Percentiles rank a stretch among this genome's conserved stretches.
Evolutionary conservation across 1,140 invertebrate species (phyloP).

Genomic region (Atta cephalotes): DNA sequence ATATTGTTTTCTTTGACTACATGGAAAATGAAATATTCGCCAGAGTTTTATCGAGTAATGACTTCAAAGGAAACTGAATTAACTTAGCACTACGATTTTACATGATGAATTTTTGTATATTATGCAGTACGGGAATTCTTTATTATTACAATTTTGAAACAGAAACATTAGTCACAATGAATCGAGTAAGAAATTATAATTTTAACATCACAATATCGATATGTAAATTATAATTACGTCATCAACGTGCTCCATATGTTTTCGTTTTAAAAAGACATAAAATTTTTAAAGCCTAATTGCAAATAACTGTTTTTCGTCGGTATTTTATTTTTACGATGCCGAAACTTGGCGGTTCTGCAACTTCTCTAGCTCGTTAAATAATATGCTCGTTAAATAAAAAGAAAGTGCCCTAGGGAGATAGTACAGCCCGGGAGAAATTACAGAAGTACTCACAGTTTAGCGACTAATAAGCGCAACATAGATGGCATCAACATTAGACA

Average conservation of each 20-base stretch:
- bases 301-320: background rate
- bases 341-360: conserved; percentile 25
- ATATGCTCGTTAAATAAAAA: conserved; percentile 43
- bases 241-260: background rate
- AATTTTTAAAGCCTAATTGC: background rate
- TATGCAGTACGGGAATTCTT: background rate
- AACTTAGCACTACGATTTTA: conserved; percentile 36
- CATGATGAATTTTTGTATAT: background rate
- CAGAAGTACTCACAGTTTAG: conserved; percentile 32
- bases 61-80: conserved; percentile 45
- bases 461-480: conserved; percentile 52
- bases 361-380: conserved; percentile 34
- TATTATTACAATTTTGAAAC: background rate
- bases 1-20: conserved; percentile 15
- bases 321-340: conserved; percentile 40
- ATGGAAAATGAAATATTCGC: conserved; percentile 15
- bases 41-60: background rate
- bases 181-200: background rate
- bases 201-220: background rate
- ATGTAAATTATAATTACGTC: conserved; percentile 44
- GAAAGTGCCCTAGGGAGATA: conserved; percentile 17
- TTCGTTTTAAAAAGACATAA: conserved; percentile 22
- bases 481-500: background rate
- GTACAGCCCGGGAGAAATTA: conserved; percentile 63
- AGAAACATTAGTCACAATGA: background rate